These are phyloP conservation scores for Nycticorax nycticorax DNA, from an alignment of 2,113 vertebrate genomes.

Conservation along the genomic window DNA sequence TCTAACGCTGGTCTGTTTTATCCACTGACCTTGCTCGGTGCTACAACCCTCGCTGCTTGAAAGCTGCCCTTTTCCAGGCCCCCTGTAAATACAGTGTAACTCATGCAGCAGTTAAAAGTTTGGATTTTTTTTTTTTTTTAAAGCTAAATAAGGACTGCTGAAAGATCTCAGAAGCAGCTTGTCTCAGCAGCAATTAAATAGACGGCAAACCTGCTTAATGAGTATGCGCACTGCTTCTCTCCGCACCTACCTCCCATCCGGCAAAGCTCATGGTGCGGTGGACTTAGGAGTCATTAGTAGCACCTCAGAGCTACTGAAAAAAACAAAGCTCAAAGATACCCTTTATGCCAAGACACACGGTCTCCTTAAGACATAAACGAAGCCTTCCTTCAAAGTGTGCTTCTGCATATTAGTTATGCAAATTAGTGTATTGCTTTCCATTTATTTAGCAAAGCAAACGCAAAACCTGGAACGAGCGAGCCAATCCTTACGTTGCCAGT, in stretches of 20 bases:
- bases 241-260: background rate
- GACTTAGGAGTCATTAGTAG: accelerated
- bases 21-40: background rate
- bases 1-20: background rate
- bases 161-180: background rate
- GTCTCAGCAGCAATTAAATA: background rate
- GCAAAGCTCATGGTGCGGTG: accelerated
- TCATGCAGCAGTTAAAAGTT: background rate
- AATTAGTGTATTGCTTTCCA: background rate
- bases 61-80: background rate
- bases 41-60: background rate
- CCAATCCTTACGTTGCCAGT: background rate
- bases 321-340: background rate
- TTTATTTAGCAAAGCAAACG: background rate
- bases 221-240: background rate
- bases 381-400: background rate
- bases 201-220: background rate
- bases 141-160: background rate
- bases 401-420: background rate
- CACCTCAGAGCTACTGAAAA: background rate
- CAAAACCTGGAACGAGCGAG: background rate
- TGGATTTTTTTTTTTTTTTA: background rate
- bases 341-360: background rate
- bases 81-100: background rate
- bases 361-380: background rate